Evolutionary conservation across 1,140 invertebrate species (phyloP).

Genomic region (Drosophila suzukii): DNA sequence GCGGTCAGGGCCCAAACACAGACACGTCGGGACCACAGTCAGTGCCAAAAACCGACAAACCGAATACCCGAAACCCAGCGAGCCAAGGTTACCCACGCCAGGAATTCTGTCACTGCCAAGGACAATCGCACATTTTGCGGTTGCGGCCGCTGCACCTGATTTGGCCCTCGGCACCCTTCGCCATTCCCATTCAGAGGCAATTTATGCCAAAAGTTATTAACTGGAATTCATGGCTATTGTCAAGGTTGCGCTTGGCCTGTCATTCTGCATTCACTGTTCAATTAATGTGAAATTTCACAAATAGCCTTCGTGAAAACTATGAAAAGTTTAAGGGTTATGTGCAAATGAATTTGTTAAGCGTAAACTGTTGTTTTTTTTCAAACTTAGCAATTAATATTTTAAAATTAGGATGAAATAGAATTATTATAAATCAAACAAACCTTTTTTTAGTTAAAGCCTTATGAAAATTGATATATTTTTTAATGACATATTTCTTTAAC

Average conservation of each 20-base stretch:
- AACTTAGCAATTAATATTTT: too few species aligned
- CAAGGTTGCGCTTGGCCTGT: slow-evolving; percentile 11
- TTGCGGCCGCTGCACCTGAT: slow-evolving; percentile 64
- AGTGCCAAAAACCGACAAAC: slow-evolving; percentile 46
- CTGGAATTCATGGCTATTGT: slow-evolving; percentile 30
- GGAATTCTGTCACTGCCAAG: slow-evolving; percentile 60
- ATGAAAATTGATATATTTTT: too few species aligned
- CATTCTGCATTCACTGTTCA: not conserved
- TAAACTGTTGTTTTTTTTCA: too few species aligned
- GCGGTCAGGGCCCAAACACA: slow-evolving; percentile 23
- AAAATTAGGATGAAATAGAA: too few species aligned
- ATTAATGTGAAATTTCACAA: slow-evolving; percentile 2
- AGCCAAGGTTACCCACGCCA: slow-evolving; percentile 9
- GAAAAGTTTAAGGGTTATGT: not conserved
- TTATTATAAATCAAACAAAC: too few species aligned
- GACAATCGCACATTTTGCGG: slow-evolving; percentile 61
- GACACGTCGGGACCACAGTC: slow-evolving; percentile 36
- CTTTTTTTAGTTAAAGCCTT: too few species aligned
- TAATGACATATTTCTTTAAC: too few species aligned
- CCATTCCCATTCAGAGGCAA: slow-evolving; percentile 50
- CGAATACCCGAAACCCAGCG: not conserved
- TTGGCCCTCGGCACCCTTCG: slow-evolving; percentile 7
- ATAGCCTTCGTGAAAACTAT: not conserved
- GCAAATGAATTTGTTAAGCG: too few species aligned
- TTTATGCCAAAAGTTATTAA: slow-evolving; percentile 71